phyloP scores from a whole-genome alignment of 2,888 invertebrate species.

The Matsumyia berberina region DNA sequence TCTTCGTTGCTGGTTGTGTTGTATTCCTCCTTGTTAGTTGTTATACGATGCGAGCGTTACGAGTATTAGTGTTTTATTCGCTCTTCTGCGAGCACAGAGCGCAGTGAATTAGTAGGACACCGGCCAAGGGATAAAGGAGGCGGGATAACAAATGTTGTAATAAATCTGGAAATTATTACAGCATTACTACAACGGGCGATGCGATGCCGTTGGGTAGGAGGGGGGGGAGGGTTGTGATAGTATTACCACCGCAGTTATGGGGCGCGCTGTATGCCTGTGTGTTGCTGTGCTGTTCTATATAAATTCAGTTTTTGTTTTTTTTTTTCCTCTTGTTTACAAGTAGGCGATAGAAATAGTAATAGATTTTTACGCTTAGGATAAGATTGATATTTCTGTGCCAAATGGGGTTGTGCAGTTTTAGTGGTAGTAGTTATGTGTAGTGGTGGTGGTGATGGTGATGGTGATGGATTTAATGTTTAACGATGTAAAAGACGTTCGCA shows the following conservation, averaged over 20 bases:
- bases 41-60: constrained; percentile 50
- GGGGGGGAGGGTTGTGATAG: constrained; percentile 44
- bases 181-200: constrained; percentile 68
- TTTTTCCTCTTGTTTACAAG: constrained; percentile 66
- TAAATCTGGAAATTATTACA: constrained; percentile 76
- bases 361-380: constrained; percentile 71
- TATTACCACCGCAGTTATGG: constrained; percentile 59
- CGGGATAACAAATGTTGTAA: constrained; percentile 75
- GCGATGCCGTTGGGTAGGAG: background rate
- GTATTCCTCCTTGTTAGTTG: constrained; percentile 48
- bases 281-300: background rate
- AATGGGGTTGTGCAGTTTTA: constrained; percentile 58
- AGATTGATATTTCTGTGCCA: constrained; percentile 72
- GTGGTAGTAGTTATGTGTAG: constrained; percentile 28
- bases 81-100: constrained; percentile 34
- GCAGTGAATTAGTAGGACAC: constrained; percentile 64
- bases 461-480: constrained; percentile 33
- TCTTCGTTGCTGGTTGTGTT: constrained; percentile 28
- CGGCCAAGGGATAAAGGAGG: constrained; percentile 57
- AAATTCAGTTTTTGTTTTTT: background rate
- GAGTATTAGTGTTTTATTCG: constrained; percentile 59
- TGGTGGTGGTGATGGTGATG: constrained; percentile 12
- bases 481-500: constrained; percentile 24
- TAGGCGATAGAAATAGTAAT: constrained; percentile 75
- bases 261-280: constrained; percentile 11